phyloP scores from a whole-genome alignment of 2,113 vertebrate genomes.

The Xenopus laevis region DNA sequence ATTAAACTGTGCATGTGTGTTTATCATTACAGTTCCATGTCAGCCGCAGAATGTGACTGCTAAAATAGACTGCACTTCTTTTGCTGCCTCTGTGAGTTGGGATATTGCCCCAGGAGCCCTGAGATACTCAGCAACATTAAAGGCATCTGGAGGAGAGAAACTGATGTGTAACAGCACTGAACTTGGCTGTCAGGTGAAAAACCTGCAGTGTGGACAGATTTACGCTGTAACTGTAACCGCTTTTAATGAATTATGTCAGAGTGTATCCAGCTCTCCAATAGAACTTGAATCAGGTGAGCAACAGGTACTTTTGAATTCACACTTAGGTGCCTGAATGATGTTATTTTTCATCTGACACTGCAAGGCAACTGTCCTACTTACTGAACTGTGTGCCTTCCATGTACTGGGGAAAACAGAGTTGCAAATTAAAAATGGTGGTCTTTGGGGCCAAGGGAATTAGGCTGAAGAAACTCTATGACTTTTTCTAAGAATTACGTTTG shows the following conservation, averaged over 20 bases:
- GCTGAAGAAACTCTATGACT: too few species aligned
- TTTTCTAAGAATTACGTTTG: too few species aligned
- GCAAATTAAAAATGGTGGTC: too few species aligned
- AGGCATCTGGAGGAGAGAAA: conserved; percentile 5
- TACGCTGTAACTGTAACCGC: conserved; percentile 64
- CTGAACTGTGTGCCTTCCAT: too few species aligned
- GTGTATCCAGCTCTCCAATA: conserved; percentile 42
- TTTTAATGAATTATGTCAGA: conserved; percentile 60
- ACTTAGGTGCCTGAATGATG: too few species aligned
- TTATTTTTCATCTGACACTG: too few species aligned
- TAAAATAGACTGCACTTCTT: conserved; percentile 59
- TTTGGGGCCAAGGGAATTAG: too few species aligned
- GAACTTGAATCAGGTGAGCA: conserved; percentile 13
- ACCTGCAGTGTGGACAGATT: conserved; percentile 59
- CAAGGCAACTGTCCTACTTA: too few species aligned
- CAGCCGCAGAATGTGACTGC: conserved; percentile 58
- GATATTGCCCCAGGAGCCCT: conserved; percentile 52
- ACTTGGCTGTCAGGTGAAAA: conserved; percentile 55
- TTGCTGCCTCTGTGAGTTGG: conserved; percentile 62
- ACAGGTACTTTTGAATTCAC: not conserved
- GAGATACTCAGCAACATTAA: conserved; percentile 56
- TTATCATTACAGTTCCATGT: conserved; percentile 63
- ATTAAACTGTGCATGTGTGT: not conserved
- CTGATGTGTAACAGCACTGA: conserved; percentile 47
- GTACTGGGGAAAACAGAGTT: too few species aligned